Conservation (phyloP, 2,113 vertebrate species). For the cattle (Bos taurus) region DNA sequence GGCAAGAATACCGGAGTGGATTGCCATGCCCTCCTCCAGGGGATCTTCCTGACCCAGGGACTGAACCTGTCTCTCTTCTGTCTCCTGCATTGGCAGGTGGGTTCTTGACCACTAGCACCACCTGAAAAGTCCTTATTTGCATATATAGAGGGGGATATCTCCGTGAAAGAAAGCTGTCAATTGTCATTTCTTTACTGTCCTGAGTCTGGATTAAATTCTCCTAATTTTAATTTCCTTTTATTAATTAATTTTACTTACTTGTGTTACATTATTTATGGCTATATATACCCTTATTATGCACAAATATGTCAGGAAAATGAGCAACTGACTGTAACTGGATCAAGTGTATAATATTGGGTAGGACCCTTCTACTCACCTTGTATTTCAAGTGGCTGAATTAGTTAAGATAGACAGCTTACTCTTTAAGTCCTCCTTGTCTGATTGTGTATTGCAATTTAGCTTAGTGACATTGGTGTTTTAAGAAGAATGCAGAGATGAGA, state of each 20-base stretch:
- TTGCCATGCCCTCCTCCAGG: background rate
- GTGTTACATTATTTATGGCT: background rate
- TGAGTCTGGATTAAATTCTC: background rate
- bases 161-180: background rate
- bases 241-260: conserved; percentile 2
- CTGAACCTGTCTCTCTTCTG: background rate
- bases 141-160: background rate
- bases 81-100: background rate
- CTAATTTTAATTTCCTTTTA: background rate
- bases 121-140: background rate
- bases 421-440: background rate
- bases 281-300: background rate
- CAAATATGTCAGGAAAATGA: background rate
- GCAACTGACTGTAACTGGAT: background rate
- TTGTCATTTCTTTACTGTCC: background rate
- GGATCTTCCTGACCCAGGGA: background rate
- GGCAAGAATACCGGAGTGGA: background rate
- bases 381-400: background rate
- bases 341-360: background rate
- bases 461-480: background rate
- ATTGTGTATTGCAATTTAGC: background rate
- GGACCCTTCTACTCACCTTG: background rate
- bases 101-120: background rate
- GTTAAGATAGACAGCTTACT: background rate
- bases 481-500: background rate